Conservation (phyloP, 2,888 invertebrate genomes). For the Diplolepis rosae region DNA sequence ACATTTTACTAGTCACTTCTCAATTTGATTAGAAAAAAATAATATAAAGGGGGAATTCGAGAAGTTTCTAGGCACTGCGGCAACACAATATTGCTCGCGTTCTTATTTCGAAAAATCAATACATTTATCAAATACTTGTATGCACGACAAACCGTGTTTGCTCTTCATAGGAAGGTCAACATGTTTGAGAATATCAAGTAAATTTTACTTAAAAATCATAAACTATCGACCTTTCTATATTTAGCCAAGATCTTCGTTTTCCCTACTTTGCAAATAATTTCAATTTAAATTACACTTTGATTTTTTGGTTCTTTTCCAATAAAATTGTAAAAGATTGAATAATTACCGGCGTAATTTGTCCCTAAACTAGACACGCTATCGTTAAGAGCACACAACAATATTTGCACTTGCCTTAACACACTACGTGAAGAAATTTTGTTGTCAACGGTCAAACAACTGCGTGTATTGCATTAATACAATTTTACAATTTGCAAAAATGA, state of each 20-base stretch:
- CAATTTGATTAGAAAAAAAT: not conserved
- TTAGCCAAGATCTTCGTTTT: constrained; percentile 2
- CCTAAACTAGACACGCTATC: not conserved
- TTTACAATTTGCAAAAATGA: not conserved
- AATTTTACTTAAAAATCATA: not conserved
- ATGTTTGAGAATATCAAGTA: not conserved
- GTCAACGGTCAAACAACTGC: not conserved
- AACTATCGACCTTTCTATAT: not conserved
- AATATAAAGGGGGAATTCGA: not conserved
- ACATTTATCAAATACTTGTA: constrained; percentile 10
- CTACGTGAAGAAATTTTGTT: not conserved
- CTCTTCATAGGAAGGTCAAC: constrained; percentile 6
- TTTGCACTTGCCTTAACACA: not conserved
- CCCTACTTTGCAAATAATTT: not conserved
- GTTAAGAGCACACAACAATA: not conserved
- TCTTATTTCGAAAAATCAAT: too few relatives aligned
- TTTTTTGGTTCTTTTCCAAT: too few relatives aligned
- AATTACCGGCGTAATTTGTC: not conserved
- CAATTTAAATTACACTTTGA: not conserved
- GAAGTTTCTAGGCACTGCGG: not conserved
- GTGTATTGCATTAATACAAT: not conserved
- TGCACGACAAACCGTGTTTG: not conserved
- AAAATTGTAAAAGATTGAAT: too few relatives aligned
- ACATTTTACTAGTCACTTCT: constrained; percentile 24
- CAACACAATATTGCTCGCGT: too few relatives aligned